Conservation (phyloP, 2,888 invertebrate species). For the Erebia aethiops region DNA sequence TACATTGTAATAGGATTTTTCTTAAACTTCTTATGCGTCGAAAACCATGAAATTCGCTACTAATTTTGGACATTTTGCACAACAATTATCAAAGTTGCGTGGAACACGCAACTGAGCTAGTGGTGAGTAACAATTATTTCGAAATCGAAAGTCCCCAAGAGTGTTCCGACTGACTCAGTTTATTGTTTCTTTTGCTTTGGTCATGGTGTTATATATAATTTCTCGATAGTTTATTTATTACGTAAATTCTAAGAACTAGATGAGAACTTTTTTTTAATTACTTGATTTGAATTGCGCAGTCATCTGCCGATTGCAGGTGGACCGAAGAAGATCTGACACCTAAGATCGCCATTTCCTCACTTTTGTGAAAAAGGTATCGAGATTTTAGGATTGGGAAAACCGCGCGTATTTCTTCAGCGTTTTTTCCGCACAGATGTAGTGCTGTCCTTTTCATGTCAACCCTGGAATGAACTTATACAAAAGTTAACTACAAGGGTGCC, state of each 20-base stretch:
- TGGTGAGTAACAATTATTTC: constrained; percentile 52
- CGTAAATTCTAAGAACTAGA: neutral
- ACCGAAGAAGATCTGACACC: neutral
- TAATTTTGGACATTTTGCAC: constrained; percentile 43
- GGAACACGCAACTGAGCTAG: constrained; percentile 45
- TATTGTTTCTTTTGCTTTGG: constrained; percentile 24
- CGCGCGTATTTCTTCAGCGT: no score
- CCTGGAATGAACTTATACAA: no score
- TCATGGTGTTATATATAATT: constrained; percentile 23
- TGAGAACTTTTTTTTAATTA: neutral
- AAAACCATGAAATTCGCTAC: constrained; percentile 26
- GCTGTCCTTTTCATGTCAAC: no score
- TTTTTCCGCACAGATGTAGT: no score
- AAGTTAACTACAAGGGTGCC: no score
- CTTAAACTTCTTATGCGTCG: neutral
- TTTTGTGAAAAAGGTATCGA: neutral
- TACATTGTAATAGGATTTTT: no score
- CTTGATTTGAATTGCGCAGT: neutral
- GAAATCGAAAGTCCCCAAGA: constrained; percentile 48
- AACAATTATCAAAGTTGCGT: constrained; percentile 51
- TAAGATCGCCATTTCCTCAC: neutral
- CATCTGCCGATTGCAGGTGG: neutral
- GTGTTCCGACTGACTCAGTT: constrained; percentile 48
- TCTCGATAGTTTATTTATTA: constrained; percentile 13
- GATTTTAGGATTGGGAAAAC: no score